Percentiles rank a stretch among this genome's conserved stretches.
phyloP scores from a whole-genome alignment of 2,888 invertebrate genomes.

The Tupiocoris notatus region DNA sequence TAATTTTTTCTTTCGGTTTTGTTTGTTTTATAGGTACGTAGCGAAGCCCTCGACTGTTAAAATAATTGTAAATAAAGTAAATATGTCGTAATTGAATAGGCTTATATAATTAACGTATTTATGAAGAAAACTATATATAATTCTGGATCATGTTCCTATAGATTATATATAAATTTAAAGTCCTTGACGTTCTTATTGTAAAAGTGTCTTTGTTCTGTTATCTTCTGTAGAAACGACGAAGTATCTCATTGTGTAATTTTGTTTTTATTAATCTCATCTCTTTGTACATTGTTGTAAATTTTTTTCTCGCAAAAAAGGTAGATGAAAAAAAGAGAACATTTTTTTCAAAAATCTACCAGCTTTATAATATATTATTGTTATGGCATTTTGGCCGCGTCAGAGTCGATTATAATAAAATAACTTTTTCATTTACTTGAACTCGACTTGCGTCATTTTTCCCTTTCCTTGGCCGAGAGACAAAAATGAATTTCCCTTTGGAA shows the following conservation, averaged over 20 bases:
- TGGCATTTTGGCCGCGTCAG: constrained; percentile 36
- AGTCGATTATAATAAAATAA: constrained; percentile 38
- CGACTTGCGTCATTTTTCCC: neutral
- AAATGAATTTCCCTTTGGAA: neutral
- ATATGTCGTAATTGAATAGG: constrained; percentile 4
- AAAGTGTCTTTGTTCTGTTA: constrained; percentile 21
- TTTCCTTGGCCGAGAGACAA: neutral
- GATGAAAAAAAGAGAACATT: constrained; percentile 17
- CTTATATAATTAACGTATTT: constrained; percentile 33
- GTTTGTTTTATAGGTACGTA: constrained; percentile 42
- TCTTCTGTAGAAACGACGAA: constrained; percentile 15
- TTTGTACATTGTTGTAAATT: constrained; percentile 35
- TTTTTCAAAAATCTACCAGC: constrained; percentile 27
- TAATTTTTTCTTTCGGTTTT: constrained; percentile 37
- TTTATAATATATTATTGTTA: constrained; percentile 29
- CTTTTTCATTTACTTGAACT: constrained; percentile 25
- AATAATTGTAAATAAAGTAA: constrained; percentile 33
- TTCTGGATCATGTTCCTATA: constrained; percentile 40
- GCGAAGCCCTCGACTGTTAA: constrained; percentile 42
- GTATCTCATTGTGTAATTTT: constrained; percentile 31
- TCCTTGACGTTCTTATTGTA: constrained; percentile 33
- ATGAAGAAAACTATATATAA: constrained; percentile 31
- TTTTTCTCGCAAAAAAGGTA: constrained; percentile 19
- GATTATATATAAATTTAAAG: constrained; percentile 32
- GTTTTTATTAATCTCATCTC: constrained; percentile 8